These are phyloP conservation scores for Bellardia bayeri DNA, from an alignment of 2,888 invertebrate species.

Conservation along the genomic window DNA sequence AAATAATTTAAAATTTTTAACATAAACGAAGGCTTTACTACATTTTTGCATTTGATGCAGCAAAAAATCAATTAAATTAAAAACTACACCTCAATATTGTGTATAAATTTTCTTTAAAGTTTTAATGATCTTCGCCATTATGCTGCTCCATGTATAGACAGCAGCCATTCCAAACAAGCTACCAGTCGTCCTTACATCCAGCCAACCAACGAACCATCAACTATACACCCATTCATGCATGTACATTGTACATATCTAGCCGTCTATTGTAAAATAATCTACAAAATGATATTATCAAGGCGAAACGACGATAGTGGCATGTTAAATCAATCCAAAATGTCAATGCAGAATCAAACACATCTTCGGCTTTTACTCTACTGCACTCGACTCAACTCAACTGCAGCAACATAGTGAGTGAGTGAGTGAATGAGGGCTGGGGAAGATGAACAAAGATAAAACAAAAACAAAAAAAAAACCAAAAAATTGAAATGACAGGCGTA, in stretches of 20 bases:
- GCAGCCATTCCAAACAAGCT: slow-evolving; percentile 1
- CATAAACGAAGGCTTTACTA: background rate
- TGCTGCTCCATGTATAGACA: slow-evolving; percentile 23
- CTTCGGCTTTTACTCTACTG: slow-evolving; percentile 31
- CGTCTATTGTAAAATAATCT: slow-evolving; percentile 47
- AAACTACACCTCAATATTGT: slow-evolving; percentile 31
- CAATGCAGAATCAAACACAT: slow-evolving; percentile 54
- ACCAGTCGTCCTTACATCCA: background rate
- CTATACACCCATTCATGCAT: background rate
- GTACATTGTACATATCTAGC: too few relatives aligned
- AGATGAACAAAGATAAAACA: background rate
- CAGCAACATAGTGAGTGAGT: background rate
- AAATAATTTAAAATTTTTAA: background rate
- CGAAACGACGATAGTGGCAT: slow-evolving; percentile 65
- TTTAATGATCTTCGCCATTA: slow-evolving; percentile 67
- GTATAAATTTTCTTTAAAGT: slow-evolving; percentile 47
- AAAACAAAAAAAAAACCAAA: slow-evolving; percentile 15
- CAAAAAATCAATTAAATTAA: slow-evolving; percentile 33
- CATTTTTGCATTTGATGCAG: background rate
- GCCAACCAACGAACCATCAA: background rate
- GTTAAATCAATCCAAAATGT: slow-evolving; percentile 71
- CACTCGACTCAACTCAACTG: slow-evolving; percentile 22
- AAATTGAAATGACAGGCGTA: slow-evolving; percentile 69
- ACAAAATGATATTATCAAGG: slow-evolving; percentile 57
- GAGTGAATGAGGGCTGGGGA: background rate